Base-by-base conservation (phyloP, 2,888 invertebrate species). In the Morpho achilles region DNA sequence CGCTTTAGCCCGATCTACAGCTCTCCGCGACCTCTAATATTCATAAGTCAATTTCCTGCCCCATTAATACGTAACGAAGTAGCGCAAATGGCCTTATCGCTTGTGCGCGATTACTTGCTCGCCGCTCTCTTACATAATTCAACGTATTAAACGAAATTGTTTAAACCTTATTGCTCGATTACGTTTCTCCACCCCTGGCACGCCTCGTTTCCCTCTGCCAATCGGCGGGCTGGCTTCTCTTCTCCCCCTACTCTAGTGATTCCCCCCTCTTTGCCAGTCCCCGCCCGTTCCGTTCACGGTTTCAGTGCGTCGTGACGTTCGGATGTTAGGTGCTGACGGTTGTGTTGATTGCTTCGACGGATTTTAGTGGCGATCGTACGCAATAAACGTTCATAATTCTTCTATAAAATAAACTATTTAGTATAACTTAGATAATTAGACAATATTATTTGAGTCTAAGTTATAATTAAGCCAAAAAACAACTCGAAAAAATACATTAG, bases 71-170 rank as follows among this genome's bases (percentile, higher is more conserved):
- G 90, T 90, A 89, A 90, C 90, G 90, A 89, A 87, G 89, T 86
- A 87, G 87, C 88, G 87, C 88, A 90, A 90, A 90, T 90, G 90
- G 88, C 87, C 87, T 90, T 90, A 90, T 90, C 90, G 90, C 87
- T 88, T 87, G 88, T 87, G 89, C 90, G 80, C 90, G 89, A 89
- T 90, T 90, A 90, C 89, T 88, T 86, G 87, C 85, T 75, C 83
- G 87, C 88, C 88, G 84, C 84, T 83, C 86, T 87, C 89, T 90
- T 91, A 91, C 91, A 91, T 90, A 91, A 91, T 91, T 91, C 91
- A 91, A 91, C 90, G 90, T 91, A 91, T 91, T 91, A 91, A 91
- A 91, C 91, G 90, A 91, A 91, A 91, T 91, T 91, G 91, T 91
- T 91, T 91, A 91, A 91, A 90, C 91, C 89, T 89, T 88, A 89